Evolutionary conservation across 2,797 vertebrate genomes (phyloP), one percentile per base, ranked within the genome.

Genomic region (Poeciliopsis gracilis): DNA sequence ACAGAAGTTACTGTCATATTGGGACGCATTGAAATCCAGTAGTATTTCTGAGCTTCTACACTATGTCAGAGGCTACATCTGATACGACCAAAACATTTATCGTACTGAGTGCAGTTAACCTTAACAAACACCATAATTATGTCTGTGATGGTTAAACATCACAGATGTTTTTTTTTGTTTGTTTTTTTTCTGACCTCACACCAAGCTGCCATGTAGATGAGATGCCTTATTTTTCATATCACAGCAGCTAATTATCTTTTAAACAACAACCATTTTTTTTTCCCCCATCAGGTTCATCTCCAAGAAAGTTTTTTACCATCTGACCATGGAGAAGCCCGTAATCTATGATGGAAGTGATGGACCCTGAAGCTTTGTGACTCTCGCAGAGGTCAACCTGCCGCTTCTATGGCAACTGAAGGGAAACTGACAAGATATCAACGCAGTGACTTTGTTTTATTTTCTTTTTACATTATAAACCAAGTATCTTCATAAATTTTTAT

Each of bases 321-420:
- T 99, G 92, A 96, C 96, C 41, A 93, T 97, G n/a, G 97, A 98
- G 89, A 95, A 97, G 82, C 96, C 97, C 15, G 82, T 99, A 67
- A 96, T 99, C 95, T 99, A 99, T 0, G 97, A 99, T 59, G 98
- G 98, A 93, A 99, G 97, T 10, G 98, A 99, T 91, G 95, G 96
- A 89, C 95, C 92, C 12, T 97, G 97, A 92, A 73, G n/a, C 49
- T 11, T 38, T 18, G 71, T 43, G 3, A 1, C 41, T 70, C 41
- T 70, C 20, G 1, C 61, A 20, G 18, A 67, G 18, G 36, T 67
- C 36, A 8, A 20, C 70, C 25, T 45, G 38, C 79, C 47, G 72
- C 76, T 79, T 67, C 71, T 77, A 49, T 51, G 67, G 12, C 28
- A 77, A 57, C 77, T 33, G 18, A 71, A 74, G 53, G 63, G 66